phyloP scores from a whole-genome alignment of 2,888 invertebrate genomes.

The Mylabris sibirica region DNA sequence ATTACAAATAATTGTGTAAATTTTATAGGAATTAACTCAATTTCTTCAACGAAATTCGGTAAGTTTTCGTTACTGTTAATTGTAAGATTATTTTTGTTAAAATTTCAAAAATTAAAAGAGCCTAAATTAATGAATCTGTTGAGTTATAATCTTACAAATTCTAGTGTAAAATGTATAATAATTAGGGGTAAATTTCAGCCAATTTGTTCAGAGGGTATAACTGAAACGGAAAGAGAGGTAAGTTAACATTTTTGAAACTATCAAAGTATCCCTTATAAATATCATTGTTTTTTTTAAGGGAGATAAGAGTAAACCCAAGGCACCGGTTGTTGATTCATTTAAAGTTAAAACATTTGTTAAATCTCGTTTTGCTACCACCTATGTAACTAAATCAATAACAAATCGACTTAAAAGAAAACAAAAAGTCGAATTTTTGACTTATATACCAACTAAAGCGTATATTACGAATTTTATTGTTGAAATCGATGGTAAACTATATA shows the following conservation, averaged over 20 bases:
- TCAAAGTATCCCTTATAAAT: too few species aligned
- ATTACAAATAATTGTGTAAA: not conserved
- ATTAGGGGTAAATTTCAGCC: not conserved
- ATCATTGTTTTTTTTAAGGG: not conserved
- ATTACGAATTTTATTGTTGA: conserved; percentile 72
- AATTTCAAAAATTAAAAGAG: too few species aligned
- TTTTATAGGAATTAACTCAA: not conserved
- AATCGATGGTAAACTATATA: conserved; percentile 66
- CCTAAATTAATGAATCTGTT: too few species aligned
- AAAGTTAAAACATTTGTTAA: not conserved
- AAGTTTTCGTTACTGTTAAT: not conserved
- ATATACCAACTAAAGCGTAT: conserved; percentile 72
- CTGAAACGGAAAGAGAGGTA: too few species aligned
- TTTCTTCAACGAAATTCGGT: not conserved
- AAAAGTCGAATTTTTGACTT: conserved; percentile 66
- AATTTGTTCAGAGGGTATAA: not conserved
- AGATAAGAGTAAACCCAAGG: not conserved
- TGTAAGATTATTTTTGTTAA: too few species aligned
- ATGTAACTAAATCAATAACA: conserved; percentile 69
- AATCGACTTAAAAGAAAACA: conserved; percentile 42
- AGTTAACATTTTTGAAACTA: too few species aligned
- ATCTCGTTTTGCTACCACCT: conserved; percentile 68
- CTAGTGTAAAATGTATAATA: too few species aligned
- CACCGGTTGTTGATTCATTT: not conserved
- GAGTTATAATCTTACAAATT: too few species aligned